phyloP scores from a whole-genome alignment of 2,113 vertebrate genomes.

The Lepisosteus osseus region DNA sequence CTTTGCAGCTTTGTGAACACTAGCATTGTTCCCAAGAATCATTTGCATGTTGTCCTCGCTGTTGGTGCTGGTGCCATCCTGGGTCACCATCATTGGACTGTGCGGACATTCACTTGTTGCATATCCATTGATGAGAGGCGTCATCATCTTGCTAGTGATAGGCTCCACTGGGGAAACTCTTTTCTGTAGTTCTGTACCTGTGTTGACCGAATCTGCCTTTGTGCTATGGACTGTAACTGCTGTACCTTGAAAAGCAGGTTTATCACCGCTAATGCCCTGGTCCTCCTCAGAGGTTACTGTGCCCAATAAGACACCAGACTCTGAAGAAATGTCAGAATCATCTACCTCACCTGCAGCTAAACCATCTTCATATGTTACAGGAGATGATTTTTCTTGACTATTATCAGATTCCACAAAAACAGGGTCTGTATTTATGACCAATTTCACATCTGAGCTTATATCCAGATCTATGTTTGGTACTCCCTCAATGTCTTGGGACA shows the following conservation, averaged over 20 bases:
- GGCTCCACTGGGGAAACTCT: not conserved
- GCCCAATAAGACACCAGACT: too few relatives aligned
- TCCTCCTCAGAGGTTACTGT: too few relatives aligned
- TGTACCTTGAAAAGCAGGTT: too few relatives aligned
- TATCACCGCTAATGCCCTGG: too few relatives aligned
- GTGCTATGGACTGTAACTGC: not conserved
- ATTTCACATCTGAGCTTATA: constrained; percentile 21
- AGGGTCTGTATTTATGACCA: constrained; percentile 42
- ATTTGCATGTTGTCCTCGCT: constrained; percentile 43
- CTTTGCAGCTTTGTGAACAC: constrained; percentile 48
- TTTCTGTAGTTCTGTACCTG: not conserved
- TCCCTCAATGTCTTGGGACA: not conserved
- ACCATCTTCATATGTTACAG: too few relatives aligned
- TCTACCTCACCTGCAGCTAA: too few relatives aligned
- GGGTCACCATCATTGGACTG: constrained; percentile 34
- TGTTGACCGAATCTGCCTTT: constrained; percentile 23
- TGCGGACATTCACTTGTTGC: constrained; percentile 11
- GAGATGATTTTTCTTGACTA: too few relatives aligned
- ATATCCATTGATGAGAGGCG: constrained; percentile 1
- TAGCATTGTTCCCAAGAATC: constrained; percentile 39
- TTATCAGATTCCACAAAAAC: constrained; percentile 21
- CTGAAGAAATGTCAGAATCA: too few relatives aligned
- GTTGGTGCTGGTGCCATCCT: constrained; percentile 47
- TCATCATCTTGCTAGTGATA: constrained; percentile 8
- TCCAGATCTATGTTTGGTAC: constrained; percentile 25